A percentile compares a stretch with the other conserved stretches of the same genome.
phyloP scores from a whole-genome alignment of 2,113 vertebrate species.

The Trochalopteron elliotii region DNA sequence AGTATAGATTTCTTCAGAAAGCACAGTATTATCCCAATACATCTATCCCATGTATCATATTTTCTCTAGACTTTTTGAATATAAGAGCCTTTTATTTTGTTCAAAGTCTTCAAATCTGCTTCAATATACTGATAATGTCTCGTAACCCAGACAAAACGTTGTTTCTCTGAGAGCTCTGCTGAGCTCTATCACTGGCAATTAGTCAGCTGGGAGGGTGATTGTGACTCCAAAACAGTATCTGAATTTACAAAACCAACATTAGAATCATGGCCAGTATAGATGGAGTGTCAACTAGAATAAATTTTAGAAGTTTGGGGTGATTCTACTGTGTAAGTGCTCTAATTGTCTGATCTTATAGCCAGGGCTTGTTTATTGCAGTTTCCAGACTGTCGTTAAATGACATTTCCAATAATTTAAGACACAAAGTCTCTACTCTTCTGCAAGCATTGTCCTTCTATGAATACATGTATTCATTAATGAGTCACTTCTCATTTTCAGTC shows the following conservation, averaged over 20 bases:
- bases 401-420: conserved; percentile 48
- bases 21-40: neutral
- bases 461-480: conserved; percentile 35
- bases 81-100: neutral
- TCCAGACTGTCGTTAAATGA: conserved; percentile 18
- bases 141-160: neutral
- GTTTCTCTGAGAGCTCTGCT: neutral
- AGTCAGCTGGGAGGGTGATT: neutral
- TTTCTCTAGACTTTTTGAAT: neutral
- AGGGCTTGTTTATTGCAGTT: neutral
- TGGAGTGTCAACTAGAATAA: neutral
- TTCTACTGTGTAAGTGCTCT: neutral
- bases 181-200: neutral
- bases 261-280: neutral
- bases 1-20: neutral
- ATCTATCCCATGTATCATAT: neutral
- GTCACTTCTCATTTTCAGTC: conserved; percentile 51
- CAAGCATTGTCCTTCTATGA: conserved; percentile 45
- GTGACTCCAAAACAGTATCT: neutral
- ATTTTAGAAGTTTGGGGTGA: conserved; percentile 11
- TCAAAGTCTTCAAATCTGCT: neutral
- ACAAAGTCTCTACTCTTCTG: conserved; percentile 42
- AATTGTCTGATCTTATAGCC: neutral
- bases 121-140: neutral
- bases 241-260: conserved; percentile 9